Evolutionary conservation across 2,797 vertebrate genomes (phyloP).

Genomic region (Sandelia bainsii): DNA sequence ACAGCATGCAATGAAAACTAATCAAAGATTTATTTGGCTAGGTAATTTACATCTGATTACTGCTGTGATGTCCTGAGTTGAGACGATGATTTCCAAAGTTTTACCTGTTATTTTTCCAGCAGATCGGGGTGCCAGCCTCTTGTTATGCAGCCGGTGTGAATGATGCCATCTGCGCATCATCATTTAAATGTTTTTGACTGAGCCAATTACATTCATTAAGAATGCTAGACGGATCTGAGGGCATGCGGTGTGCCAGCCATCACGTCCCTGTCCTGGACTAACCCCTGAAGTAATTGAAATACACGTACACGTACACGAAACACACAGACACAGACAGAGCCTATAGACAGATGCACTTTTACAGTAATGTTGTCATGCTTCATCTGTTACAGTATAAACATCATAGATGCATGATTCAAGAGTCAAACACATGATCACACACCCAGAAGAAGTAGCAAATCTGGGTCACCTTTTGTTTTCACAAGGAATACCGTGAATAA

Average conservation of each 20-base stretch:
- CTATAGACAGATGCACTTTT: not conserved
- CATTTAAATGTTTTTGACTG: constrained; percentile 79
- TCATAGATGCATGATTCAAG: too few species aligned
- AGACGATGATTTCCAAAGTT: constrained; percentile 67
- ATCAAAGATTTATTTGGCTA: constrained; percentile 70
- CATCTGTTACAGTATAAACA: not conserved
- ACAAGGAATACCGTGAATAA: constrained; percentile 14
- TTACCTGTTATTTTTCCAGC: constrained; percentile 64
- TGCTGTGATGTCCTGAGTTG: constrained; percentile 61
- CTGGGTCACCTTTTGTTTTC: constrained; percentile 4
- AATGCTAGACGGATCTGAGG: constrained; percentile 67
- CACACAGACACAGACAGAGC: not conserved
- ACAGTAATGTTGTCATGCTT: constrained; percentile 7
- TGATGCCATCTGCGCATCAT: constrained; percentile 82
- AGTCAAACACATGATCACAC: too few species aligned
- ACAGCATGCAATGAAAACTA: constrained; percentile 56
- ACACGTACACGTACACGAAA: not conserved
- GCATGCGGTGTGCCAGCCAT: constrained; percentile 45
- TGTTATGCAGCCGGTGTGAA: constrained; percentile 65
- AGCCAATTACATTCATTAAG: constrained; percentile 75
- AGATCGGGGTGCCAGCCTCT: constrained; percentile 45
- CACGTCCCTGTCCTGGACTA: constrained; percentile 43
- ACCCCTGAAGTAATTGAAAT: constrained; percentile 25
- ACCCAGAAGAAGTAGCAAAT: not conserved
- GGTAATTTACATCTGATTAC: constrained; percentile 75